phyloP scores from a whole-genome alignment of 2,113 vertebrate genomes.

The Holacanthus passer region DNA sequence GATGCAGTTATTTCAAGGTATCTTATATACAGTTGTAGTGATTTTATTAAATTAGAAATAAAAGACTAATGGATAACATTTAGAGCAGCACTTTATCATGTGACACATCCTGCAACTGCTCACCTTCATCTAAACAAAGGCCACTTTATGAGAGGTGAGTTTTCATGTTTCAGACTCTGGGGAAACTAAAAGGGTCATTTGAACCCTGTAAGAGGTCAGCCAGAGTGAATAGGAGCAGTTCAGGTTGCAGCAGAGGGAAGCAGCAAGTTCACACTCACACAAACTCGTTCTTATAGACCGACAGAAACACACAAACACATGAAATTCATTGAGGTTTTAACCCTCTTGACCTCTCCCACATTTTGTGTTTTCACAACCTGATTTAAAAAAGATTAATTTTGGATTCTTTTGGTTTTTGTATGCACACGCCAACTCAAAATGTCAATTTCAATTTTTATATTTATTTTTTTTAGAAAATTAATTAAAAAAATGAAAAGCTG shows the following conservation, averaged over 20 bases:
- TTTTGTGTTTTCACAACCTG: background rate
- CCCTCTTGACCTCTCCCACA: background rate
- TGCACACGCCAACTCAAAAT: background rate
- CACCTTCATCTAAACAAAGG: background rate
- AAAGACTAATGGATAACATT: background rate
- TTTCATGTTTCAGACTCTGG: constrained; percentile 7
- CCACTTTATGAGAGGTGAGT: constrained; percentile 12
- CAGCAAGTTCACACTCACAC: background rate
- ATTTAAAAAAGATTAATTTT: background rate
- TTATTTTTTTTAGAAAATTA: background rate
- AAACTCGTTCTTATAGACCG: background rate
- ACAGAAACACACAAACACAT: background rate
- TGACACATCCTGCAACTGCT: background rate
- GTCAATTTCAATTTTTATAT: background rate
- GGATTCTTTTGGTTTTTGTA: background rate
- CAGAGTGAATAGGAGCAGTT: constrained; percentile 21
- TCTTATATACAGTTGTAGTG: background rate
- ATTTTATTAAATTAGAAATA: background rate
- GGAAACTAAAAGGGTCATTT: constrained; percentile 20
- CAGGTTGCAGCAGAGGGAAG: constrained; percentile 15
- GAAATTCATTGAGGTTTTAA: background rate
- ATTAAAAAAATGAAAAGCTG: constrained; percentile 11
- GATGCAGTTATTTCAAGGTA: background rate
- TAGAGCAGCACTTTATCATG: background rate
- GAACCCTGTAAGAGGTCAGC: constrained; percentile 31